A percentile compares a stretch with the other conserved stretches of the same genome.
Evolutionary conservation across 2,113 vertebrate genomes (phyloP).

Genomic region (Callipepla californica): DNA sequence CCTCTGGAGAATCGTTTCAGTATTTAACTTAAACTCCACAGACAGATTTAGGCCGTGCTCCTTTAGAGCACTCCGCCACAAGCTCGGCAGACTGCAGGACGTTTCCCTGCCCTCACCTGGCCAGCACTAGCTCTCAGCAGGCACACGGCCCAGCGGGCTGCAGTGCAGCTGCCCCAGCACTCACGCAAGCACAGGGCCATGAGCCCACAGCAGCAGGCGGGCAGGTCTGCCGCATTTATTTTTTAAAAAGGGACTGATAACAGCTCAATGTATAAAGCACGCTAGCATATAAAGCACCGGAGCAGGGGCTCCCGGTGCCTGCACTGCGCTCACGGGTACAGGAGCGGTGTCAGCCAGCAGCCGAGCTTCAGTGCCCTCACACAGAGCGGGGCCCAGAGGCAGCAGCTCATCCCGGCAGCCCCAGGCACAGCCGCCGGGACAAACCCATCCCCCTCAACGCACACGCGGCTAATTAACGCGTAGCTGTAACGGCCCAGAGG

Average conservation of each 20-base stretch:
- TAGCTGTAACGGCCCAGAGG: no score
- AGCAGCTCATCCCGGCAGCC: background rate
- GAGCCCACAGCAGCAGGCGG: background rate
- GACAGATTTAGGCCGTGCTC: no score
- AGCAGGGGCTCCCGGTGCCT: no score
- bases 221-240: no score
- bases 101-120: background rate
- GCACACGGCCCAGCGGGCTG: background rate
- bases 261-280: no score
- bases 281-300: no score
- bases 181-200: background rate
- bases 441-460: no score
- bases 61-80: rapidly evolving
- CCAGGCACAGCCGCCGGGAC: background rate
- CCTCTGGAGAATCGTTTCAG: rapidly evolving
- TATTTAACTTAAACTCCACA: background rate
- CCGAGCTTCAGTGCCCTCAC: rapidly evolving
- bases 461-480: no score
- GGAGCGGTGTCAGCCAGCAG: background rate
- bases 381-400: background rate
- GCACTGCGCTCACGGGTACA: no score
- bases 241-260: no score
- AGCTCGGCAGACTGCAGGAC: rapidly evolving
- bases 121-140: background rate
- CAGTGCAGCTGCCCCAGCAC: background rate